Base-by-base conservation (phyloP, 2,888 invertebrate genomes). In the Cetonia aurata region DNA sequence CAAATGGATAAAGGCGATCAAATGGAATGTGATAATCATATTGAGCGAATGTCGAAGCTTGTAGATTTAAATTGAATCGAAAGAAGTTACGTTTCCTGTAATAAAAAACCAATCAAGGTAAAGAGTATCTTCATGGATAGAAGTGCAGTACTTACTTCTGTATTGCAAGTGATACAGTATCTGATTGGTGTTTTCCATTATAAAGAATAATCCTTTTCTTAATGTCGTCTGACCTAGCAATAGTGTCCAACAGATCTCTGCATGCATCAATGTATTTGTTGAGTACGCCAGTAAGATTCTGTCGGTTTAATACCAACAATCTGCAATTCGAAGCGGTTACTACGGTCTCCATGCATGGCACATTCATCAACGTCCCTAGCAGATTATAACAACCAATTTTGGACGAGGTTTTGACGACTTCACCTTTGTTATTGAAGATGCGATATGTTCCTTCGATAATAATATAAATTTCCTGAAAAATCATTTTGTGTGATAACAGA, bases 21-120 rank as follows among this genome's bases (percentile, higher is more conserved):
- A 76, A 77, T 13, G 77, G 76, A 15, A 71, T 50, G 53, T 73
- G 73, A 69, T 76, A 77, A 52, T 77, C 76, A 48, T 71, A 74
- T 57, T 77, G 74, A 53, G 71, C 74, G 6, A 42, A 65, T 1
- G 74, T 73, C 31, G 72, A 15, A 8, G 13, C 31, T 12, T 31
- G 53, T 12, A 71, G 31, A 46, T 71, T 62, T 13, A 65, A 15
- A 33, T 52, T 12, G 13, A 65, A 65, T 12, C 62, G 50, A 25
- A 50, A 65, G 50, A 50, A 37, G n/a, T 65, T 65, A 3, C 17
- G 62, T 37, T 50, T 65, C 17, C 62, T 65, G 62, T 4, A 57
- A 57, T n/a, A 57, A 57, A 57, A 57, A 12, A 19, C 0, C 0
- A 44, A 37, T 9, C 37, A 37, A 37, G 1, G 10, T 37, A 8